These are phyloP conservation scores for Lophotis ruficrista DNA, from an alignment of 2,113 vertebrate genomes.

Conservation along the genomic window DNA sequence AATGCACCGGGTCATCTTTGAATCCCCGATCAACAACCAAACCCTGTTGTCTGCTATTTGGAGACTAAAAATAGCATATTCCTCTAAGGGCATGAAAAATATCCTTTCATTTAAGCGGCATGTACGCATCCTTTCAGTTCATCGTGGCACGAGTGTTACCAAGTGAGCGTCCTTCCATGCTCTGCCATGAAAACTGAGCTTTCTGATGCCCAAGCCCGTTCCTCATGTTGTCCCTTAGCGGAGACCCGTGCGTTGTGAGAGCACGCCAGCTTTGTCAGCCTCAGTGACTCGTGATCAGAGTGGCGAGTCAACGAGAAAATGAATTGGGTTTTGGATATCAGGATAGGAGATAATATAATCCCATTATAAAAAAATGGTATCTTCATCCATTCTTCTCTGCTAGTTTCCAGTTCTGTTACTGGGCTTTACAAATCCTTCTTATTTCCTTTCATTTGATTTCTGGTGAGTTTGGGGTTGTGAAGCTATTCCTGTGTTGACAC, in stretches of 20 bases:
- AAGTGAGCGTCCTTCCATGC: rapidly evolving
- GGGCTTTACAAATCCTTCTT: neutral
- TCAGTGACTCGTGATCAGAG: rapidly evolving
- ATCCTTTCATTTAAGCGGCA: rapidly evolving
- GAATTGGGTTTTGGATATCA: neutral
- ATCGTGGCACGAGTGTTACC: neutral
- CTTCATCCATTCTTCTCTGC: neutral
- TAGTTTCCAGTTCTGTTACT: neutral
- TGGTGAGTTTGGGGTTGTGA: neutral
- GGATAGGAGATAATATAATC: neutral
- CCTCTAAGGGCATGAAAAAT: neutral
- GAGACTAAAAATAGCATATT: neutral
- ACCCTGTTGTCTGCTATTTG: neutral
- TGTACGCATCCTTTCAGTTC: rapidly evolving
- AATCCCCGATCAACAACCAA: neutral
- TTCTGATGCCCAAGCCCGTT: neutral
- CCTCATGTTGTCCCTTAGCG: rapidly evolving
- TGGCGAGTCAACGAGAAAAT: neutral
- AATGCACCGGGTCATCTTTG: rapidly evolving
- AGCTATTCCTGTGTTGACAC: neutral
- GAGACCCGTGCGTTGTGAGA: neutral
- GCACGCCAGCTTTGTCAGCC: neutral
- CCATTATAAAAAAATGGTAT: neutral
- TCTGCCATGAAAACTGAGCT: neutral
- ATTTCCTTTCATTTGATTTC: neutral